Evolutionary conservation across 2,797 vertebrate species (phyloP).

Genomic region (Amazona ochrocephala): DNA sequence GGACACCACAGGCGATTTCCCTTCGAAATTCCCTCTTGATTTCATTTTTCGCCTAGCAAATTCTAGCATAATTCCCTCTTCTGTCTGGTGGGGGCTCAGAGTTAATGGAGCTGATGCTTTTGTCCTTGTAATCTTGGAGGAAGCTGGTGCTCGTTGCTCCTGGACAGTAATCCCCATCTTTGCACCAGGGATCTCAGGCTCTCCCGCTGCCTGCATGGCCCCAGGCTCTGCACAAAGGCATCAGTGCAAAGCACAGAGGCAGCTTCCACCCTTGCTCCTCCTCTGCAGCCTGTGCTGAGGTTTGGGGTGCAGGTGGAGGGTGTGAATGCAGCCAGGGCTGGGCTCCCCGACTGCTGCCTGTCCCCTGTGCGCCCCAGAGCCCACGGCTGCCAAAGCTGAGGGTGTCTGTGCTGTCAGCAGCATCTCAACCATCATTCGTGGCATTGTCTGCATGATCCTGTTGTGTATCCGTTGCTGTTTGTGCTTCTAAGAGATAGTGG

Average conservation of each 20-base stretch:
- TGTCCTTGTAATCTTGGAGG: background rate
- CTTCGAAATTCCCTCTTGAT: background rate
- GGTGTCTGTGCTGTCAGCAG: background rate
- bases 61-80: background rate
- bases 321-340: background rate
- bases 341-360: background rate
- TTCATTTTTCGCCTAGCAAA: background rate
- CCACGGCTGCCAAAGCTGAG: background rate
- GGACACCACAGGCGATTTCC: background rate
- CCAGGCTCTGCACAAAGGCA: background rate
- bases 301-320: background rate
- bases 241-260: fast-evolving
- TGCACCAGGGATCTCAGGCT: background rate
- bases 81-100: background rate
- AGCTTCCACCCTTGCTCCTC: background rate
- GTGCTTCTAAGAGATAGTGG: background rate
- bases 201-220: background rate
- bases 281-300: fast-evolving
- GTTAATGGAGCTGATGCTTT: slow-evolving; percentile 43
- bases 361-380: background rate
- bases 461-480: background rate
- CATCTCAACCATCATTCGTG: background rate
- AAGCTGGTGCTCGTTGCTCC: slow-evolving; percentile 15
- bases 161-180: background rate
- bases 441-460: background rate